A percentile compares a stretch with the other conserved stretches of the same genome.
Conservation (phyloP, 2,797 vertebrate genomes). For the Enteromius trimaculatus region DNA sequence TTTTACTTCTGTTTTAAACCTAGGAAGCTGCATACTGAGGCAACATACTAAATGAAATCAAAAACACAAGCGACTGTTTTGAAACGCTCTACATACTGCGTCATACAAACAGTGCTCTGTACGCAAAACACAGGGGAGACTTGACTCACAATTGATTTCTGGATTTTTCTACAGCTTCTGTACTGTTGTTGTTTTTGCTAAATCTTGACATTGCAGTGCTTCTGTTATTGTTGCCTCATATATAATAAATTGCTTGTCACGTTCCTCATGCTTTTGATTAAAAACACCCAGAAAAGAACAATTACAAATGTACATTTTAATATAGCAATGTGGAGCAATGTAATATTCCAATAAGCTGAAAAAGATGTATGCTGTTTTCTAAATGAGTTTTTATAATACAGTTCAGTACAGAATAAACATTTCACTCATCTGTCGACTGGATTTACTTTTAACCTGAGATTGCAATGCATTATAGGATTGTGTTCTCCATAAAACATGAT, state of each 20-base stretch:
- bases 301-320: not conserved
- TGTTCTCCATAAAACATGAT: not conserved
- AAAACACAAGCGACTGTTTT: not conserved
- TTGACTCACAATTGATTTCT: not conserved
- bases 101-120: conserved; percentile 7
- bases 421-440: not conserved
- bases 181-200: not conserved
- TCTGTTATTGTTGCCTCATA: not conserved
- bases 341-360: not conserved
- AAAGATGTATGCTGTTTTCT: not conserved
- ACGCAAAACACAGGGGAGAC: not conserved
- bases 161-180: not conserved
- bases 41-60: conserved; percentile 1
- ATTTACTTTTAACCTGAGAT: not conserved
- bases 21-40: not conserved
- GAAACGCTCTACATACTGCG: not conserved
- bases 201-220: not conserved
- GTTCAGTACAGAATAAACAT: not conserved
- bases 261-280: not conserved
- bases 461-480: not conserved
- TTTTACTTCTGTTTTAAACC: conserved; percentile 9
- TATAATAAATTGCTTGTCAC: not conserved
- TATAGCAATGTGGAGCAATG: not conserved
- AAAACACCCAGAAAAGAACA: not conserved
- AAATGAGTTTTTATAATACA: not conserved